phyloP scores from a whole-genome alignment of 2,113 vertebrate species.

The Nerophis ophidion region DNA sequence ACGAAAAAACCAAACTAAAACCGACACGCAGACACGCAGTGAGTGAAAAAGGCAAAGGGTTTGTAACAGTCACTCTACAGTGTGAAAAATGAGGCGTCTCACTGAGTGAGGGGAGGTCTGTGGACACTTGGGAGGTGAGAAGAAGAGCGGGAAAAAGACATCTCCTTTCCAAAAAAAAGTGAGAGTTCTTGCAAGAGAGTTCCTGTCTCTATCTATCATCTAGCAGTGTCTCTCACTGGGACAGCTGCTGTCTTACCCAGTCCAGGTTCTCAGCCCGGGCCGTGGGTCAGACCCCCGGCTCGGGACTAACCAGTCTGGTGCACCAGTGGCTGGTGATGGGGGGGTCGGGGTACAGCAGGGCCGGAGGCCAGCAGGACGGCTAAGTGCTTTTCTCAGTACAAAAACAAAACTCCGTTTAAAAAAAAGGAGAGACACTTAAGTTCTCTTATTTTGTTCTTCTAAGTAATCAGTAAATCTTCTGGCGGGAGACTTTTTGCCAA shows the following conservation, averaged over 20 bases:
- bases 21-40: slow-evolving; percentile 55
- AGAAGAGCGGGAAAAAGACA: slow-evolving; percentile 64
- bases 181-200: slow-evolving; percentile 68
- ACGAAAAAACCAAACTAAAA: slow-evolving; percentile 43
- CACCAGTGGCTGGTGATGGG: slow-evolving; percentile 85
- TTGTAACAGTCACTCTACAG: slow-evolving; percentile 95
- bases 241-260: slow-evolving; percentile 66
- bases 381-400: slow-evolving; percentile 91
- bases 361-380: slow-evolving; percentile 91
- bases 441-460: slow-evolving; percentile 70
- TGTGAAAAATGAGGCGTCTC: slow-evolving; percentile 86
- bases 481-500: slow-evolving; percentile 61
- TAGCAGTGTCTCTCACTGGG: slow-evolving; percentile 70
- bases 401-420: slow-evolving; percentile 75
- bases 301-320: slow-evolving; percentile 68
- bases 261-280: slow-evolving; percentile 62
- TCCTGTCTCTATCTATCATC: slow-evolving; percentile 67
- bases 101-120: slow-evolving; percentile 86
- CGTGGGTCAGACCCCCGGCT: slow-evolving; percentile 66
- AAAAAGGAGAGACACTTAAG: slow-evolving; percentile 55
- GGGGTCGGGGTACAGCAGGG: slow-evolving; percentile 86
- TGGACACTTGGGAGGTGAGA: slow-evolving; percentile 73
- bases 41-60: slow-evolving; percentile 88
- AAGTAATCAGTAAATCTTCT: slow-evolving; percentile 73
- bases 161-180: slow-evolving; percentile 68